These are phyloP conservation scores for Oryzias sinensis DNA, from an alignment of 2,797 vertebrate genomes.

Conservation along the genomic window DNA sequence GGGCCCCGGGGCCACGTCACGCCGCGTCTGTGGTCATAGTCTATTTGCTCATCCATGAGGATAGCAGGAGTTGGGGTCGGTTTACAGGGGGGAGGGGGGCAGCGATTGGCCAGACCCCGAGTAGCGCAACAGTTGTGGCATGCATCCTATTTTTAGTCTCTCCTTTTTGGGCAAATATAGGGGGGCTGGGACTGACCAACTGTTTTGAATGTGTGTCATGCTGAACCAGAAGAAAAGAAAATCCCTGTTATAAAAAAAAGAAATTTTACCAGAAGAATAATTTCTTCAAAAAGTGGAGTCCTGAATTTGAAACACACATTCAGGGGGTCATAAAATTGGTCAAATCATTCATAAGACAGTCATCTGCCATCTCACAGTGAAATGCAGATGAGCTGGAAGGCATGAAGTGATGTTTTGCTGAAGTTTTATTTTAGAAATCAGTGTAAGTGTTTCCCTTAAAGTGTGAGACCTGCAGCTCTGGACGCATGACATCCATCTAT, in stretches of 20 bases:
- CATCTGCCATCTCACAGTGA: slow-evolving; percentile 60
- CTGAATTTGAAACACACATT: too few species aligned
- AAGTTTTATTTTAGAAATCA: neutral
- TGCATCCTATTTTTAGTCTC: slow-evolving; percentile 80
- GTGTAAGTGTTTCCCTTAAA: neutral
- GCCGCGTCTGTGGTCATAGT: slow-evolving; percentile 76
- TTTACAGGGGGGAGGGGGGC: slow-evolving; percentile 46
- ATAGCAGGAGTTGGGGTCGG: slow-evolving; percentile 66
- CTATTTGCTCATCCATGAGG: slow-evolving; percentile 72
- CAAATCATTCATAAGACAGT: slow-evolving; percentile 5
- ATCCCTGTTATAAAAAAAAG: neutral
- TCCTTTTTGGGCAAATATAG: slow-evolving; percentile 62
- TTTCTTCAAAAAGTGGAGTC: too few species aligned
- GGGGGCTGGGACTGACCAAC: slow-evolving; percentile 42
- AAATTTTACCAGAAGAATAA: neutral
- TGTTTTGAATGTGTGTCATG: slow-evolving; percentile 66
- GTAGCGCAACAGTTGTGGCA: slow-evolving; percentile 65
- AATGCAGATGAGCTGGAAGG: slow-evolving; percentile 27
- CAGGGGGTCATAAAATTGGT: too few species aligned
- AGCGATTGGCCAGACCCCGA: slow-evolving; percentile 67
- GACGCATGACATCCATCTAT: slow-evolving; percentile 6
- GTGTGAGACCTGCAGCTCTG: slow-evolving; percentile 10
- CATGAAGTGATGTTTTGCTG: neutral
- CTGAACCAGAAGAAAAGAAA: slow-evolving; percentile 72
- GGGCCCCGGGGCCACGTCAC: slow-evolving; percentile 76